Base-by-base conservation (phyloP, 2,113 vertebrate genomes). In the Mixornis gularis region DNA sequence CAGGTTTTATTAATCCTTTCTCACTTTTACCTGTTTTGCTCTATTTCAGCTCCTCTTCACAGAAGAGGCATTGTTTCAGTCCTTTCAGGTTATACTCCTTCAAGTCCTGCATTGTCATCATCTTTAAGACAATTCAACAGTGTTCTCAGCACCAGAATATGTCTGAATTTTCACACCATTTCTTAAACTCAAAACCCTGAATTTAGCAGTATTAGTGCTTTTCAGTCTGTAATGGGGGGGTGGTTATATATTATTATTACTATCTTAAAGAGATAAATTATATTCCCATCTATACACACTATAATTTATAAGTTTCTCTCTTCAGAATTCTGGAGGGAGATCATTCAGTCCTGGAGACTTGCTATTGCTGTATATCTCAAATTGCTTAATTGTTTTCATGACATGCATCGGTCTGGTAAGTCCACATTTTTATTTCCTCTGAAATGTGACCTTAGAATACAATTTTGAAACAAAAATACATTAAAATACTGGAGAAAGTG, bases 251-350 rank as follows among this genome's bases (percentile, higher is more conserved):
- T 62, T 91, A n/a, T 59, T 73, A 38, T 63, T 55, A 81, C 27
- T 76, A 3, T 38, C 41, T 56, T 72, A 29, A 58, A 92, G 77
- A 79, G 25, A n/a, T 13, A 38, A n/a, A 44, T 10, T 51, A 21
- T 83, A 62, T 90, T 73, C 27, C 24, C 13, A 34, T 26, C 36
- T 74, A 41, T 53, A 48, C 20, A 26, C 41, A 40, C 9, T 12
- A 18, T n/a, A 74, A 40, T 83, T 80, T 30, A 72, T 55, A 70
- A 43, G 66, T 69, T 84, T 73, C 38, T 77, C 5, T 7, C 22
- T 76, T 90, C 44, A 68, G 52, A 90, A 86, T 83, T 74, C 72
- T 88, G n/a, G n/a, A 81, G 27, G 36, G 77, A 95, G 32, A 30
- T 87, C 22, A 55, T 65, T 89, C 79, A 63, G 20, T 70, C 44